Conservation (phyloP, 1,140 invertebrate genomes). For the Pogonomyrmex californicus region DNA sequence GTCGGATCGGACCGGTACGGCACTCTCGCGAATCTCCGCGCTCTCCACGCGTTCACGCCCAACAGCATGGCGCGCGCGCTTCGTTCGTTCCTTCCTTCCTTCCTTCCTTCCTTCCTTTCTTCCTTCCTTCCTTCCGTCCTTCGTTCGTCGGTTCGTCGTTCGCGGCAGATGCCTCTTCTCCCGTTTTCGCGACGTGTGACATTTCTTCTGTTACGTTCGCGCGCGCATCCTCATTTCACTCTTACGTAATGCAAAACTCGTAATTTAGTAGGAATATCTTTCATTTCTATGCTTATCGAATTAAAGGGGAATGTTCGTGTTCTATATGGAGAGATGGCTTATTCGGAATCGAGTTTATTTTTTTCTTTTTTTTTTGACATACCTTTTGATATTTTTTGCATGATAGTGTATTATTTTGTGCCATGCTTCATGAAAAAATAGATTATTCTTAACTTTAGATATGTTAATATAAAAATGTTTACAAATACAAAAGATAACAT, state of each 20-base stretch:
- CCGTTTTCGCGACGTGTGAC: conserved; percentile 17
- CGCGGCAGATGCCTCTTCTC: conserved; percentile 19
- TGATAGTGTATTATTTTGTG: not conserved
- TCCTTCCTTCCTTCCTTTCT: too few species aligned
- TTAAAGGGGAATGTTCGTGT: not conserved
- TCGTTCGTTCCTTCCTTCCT: not conserved
- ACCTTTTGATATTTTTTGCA: not conserved
- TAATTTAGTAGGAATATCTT: not conserved
- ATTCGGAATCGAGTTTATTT: not conserved
- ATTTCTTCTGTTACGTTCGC: conserved; percentile 37
- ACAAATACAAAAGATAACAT: not conserved
- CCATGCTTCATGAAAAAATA: not conserved
- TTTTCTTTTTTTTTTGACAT: not conserved
- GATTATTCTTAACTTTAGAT: not conserved
- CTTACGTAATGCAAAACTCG: conserved; percentile 17
- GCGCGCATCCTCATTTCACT: conserved; percentile 44
- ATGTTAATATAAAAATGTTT: not conserved
- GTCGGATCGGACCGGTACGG: conserved; percentile 13
- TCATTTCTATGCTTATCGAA: not conserved
- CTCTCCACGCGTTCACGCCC: conserved; percentile 72
- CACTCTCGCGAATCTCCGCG: conserved; percentile 50
- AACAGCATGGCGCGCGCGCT: conserved; percentile 74
- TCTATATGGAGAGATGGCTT: not conserved
- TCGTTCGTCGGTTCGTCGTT: not conserved
- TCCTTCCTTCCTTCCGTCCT: not conserved